phyloP scores from a whole-genome alignment of 2,888 invertebrate genomes.

The Epinotia demarniana region DNA sequence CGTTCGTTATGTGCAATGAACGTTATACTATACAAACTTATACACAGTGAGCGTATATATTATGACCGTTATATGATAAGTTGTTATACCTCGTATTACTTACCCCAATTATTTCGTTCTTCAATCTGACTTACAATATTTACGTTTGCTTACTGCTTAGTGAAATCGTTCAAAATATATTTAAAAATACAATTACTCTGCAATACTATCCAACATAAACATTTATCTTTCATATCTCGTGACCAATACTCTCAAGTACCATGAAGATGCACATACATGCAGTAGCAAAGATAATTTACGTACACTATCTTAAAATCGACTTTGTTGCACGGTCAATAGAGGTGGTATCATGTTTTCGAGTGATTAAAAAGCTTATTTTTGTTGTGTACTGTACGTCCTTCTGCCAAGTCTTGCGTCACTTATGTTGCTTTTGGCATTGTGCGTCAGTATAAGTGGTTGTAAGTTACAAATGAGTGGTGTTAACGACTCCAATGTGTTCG shows the following conservation, averaged over 20 bases:
- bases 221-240: too few species aligned
- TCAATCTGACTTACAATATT: too few species aligned
- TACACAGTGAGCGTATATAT: too few species aligned
- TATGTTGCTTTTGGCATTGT: background rate
- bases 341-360: background rate
- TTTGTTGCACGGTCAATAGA: background rate
- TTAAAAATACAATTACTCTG: too few species aligned
- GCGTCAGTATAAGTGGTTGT: background rate
- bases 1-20: too few species aligned
- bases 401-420: background rate
- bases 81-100: too few species aligned
- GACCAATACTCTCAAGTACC: background rate
- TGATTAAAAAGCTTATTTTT: background rate
- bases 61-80: too few species aligned
- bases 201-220: too few species aligned
- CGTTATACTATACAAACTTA: too few species aligned
- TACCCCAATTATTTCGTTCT: too few species aligned
- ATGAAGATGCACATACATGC: background rate
- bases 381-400: background rate
- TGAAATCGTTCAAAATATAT: too few species aligned
- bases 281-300: background rate
- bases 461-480: conserved; percentile 6
- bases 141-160: too few species aligned
- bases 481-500: background rate
- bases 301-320: background rate